phyloP scores from a whole-genome alignment of 2,797 vertebrate genomes.

The Enteromius unitaeniatus region DNA sequence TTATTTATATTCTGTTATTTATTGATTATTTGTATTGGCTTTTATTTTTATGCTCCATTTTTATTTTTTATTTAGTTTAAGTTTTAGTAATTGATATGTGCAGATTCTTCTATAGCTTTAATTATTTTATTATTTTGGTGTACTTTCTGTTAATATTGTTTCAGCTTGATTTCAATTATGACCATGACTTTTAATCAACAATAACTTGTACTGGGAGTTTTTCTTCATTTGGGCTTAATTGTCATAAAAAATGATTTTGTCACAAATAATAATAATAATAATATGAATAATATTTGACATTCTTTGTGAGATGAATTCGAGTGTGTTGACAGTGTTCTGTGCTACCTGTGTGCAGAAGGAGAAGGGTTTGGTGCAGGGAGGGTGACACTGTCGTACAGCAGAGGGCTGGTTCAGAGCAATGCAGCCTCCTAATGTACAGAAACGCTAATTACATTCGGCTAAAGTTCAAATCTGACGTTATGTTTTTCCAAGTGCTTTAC shows the following conservation, averaged over 20 bases:
- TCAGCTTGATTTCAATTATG: neutral
- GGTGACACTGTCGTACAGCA: constrained; percentile 77
- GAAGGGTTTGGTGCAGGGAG: constrained; percentile 84
- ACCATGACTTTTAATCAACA: neutral
- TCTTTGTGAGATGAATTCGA: neutral
- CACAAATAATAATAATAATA: no score
- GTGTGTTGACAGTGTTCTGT: neutral
- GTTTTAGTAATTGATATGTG: neutral
- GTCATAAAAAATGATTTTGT: neutral
- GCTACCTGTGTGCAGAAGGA: constrained; percentile 88
- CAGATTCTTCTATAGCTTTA: neutral
- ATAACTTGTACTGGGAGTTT: neutral
- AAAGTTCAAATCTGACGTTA: neutral
- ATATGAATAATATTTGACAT: neutral
- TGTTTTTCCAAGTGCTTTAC: neutral
- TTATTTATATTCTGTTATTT: neutral
- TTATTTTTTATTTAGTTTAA: neutral
- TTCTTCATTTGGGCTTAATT: no score
- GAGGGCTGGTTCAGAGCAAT: constrained; percentile 74
- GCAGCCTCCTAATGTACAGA: constrained; percentile 80
- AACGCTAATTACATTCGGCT: constrained; percentile 17
- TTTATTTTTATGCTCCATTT: neutral
- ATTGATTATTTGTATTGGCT: neutral
- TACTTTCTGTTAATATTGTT: neutral
- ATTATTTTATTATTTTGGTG: neutral